Conservation (phyloP, 2,113 vertebrate genomes). For the Dendropsophus ebraccatus region DNA sequence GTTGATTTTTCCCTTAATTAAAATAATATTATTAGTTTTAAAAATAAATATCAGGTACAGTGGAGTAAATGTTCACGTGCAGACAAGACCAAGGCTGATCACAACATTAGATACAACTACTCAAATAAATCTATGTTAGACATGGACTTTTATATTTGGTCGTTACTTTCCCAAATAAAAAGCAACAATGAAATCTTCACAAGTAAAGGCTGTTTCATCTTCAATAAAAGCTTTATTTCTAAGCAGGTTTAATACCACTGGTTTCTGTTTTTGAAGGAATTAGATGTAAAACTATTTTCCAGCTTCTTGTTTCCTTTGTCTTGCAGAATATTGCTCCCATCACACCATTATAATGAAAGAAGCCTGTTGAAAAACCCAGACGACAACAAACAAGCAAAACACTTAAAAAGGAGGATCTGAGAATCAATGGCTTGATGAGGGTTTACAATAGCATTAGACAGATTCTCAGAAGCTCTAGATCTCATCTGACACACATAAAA, state of each 20-base stretch:
- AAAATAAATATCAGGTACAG: no score
- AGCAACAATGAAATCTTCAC: conserved; percentile 42
- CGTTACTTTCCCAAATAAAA: conserved; percentile 42
- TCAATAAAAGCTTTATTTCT: conserved; percentile 49
- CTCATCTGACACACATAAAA: conserved; percentile 51
- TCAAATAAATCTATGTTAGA: neutral
- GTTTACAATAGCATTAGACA: conserved; percentile 55
- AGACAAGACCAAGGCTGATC: neutral
- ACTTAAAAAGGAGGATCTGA: conserved; percentile 58
- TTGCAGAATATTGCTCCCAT: conserved; percentile 53
- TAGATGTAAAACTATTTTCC: conserved; percentile 55
- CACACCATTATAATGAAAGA: conserved; percentile 56
- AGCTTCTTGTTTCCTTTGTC: conserved; percentile 54
- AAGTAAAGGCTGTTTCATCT: conserved; percentile 49
- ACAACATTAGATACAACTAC: neutral
- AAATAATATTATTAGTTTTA: no score
- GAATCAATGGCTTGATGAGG: conserved; percentile 56
- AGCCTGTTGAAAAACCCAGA: conserved; percentile 52
- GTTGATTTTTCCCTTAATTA: no score
- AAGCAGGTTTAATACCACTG: conserved; percentile 56
- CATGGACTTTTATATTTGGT: conserved; percentile 13
- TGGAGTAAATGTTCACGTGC: neutral
- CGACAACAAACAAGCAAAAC: conserved; percentile 56
- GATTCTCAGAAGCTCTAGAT: conserved; percentile 53
- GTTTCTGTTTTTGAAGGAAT: conserved; percentile 55